Base-by-base conservation (phyloP, 1,140 invertebrate species). In the Bilobella aurantiaca region DNA sequence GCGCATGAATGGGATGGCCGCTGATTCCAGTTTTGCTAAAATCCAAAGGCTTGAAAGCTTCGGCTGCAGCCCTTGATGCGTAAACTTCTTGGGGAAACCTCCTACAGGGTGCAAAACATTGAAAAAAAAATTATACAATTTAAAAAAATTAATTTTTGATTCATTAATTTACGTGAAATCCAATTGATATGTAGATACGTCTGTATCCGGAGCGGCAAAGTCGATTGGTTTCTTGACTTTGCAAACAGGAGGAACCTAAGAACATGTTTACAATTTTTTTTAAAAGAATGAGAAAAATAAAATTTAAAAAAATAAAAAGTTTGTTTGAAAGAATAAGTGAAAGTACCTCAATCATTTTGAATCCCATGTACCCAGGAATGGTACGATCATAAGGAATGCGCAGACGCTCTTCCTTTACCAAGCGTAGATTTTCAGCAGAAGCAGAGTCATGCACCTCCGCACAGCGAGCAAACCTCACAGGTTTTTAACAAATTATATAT, bases 381-480 rank as follows among this genome's bases (percentile, higher is more conserved):
- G 68, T 66, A 49, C 31, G 47, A 49, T 73, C 71, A 53, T 68
- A 73, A 23, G 68, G 69, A 18, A 62, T 58, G 18, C 71, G 61
- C 5, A 73, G 61, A 56, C 37, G 70, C 30, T 73, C 62, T 49
- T 62, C 23, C 29, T 30, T 63, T 14, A 60, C 71, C 18, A 73
- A 37, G 2, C 46, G 29, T 16, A 70, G 28, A 46, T 73, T 73
- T 46, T 70, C 71, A 18, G 65, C 59, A 1, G 60, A 62, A 16
- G 67, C 47, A 29, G 21, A 0, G 27, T 29, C 58, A 58, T 73
- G 68, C 1, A 3, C 5, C 53, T 66, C 68, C 3, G 23, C 29
- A 32, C 58, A 58, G 21, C 68, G 30, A 1, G 71, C 71, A 66
- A 62, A 73, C 32, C 71, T 73, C n/a, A n/a, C n/a, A n/a, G n/a